Evolutionary conservation across 2,888 invertebrate genomes (phyloP), one percentile per base, ranked within the genome.

Genomic region (Acleris holmiana): DNA sequence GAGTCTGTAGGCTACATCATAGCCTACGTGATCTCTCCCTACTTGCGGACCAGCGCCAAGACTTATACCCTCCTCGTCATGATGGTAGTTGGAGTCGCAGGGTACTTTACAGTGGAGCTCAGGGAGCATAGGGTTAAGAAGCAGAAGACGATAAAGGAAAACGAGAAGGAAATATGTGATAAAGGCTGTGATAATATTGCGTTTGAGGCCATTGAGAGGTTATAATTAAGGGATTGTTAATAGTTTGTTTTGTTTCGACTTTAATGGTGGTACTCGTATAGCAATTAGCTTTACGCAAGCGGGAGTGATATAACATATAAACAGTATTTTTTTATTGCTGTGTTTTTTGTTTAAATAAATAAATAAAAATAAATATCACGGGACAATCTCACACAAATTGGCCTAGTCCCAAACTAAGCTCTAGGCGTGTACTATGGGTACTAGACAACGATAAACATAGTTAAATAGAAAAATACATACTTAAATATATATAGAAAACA

Each of bases 1-100:
- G 95, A 95, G 77, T 94, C 95, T 0, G 80, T 94, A 0, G 95
- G 95, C 3, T 95, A 94, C 80, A 94, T 95, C 68, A 87, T 95
- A 10, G 94, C 95, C 1, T 95, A 95, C 77, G 82, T 93, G 40
- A 89, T 94, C 68, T 94, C 94, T 1, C 90, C 93, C 3, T 86
- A 88, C 71, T 72, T 94, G 2, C 86, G 93, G 56, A 93, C 93
- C 17, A 81, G 86, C 59, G 77, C 87, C 21, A 95, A 95, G 76
- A 86, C 94, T 0, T 94, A 93, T 78, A 78, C 95, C 5, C 83
- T 94, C 48, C 72, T 93, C 0, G 83, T 72, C 0, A 79, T 90
- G 67, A 88, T 95, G 73, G 68, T 84, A 0, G 51, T 91, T 0
- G 95, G 95, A 8, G 91, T 94, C 65, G 19, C 80, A 0, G 89